Conservation (phyloP, 1,140 invertebrate species). For the Drosophila lacertosa region DNA sequence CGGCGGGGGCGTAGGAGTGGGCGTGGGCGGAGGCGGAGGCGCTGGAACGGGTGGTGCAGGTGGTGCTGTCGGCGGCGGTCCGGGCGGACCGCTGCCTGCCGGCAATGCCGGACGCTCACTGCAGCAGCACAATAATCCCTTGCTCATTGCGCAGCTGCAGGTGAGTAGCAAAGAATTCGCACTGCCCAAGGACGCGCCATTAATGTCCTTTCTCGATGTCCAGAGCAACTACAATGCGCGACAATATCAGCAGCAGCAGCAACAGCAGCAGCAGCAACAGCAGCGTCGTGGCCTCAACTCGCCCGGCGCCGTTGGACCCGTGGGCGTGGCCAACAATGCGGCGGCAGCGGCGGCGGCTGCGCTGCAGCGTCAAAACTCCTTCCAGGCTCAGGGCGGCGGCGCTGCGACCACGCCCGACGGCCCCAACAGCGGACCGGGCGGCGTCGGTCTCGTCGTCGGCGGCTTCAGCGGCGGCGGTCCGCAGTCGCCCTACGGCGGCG, state of each 20-base stretch:
- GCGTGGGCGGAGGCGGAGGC: no score
- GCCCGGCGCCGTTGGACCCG: conserved; percentile 83
- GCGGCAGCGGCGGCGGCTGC: conserved; percentile 27
- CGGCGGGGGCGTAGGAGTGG: no score
- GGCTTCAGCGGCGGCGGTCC: conserved; percentile 71
- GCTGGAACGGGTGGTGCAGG: conserved; percentile 8
- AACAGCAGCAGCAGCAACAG: conserved; percentile 61
- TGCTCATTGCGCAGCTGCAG: conserved; percentile 91
- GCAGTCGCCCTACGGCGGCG: conserved; percentile 84
- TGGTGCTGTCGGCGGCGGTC: conserved; percentile 40
- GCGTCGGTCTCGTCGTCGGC: neutral
- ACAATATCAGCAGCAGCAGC: conserved; percentile 72
- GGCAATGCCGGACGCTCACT: conserved; percentile 73
- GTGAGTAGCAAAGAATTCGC: conserved; percentile 81
- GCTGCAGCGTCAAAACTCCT: conserved; percentile 79
- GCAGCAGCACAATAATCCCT: conserved; percentile 91
- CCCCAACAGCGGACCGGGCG: conserved; percentile 46
- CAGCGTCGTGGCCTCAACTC: conserved; percentile 85
- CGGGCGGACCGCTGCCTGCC: conserved; percentile 42
- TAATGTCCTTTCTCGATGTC: conserved; percentile 42
- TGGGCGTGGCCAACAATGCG: conserved; percentile 32
- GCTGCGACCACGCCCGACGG: conserved; percentile 73
- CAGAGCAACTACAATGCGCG: conserved; percentile 72
- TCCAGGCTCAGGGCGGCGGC: conserved; percentile 81
- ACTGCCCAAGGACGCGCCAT: neutral